These are phyloP conservation scores for Odontocolon sp. DNA, from an alignment of 2,888 invertebrate species.

Conservation along the genomic window DNA sequence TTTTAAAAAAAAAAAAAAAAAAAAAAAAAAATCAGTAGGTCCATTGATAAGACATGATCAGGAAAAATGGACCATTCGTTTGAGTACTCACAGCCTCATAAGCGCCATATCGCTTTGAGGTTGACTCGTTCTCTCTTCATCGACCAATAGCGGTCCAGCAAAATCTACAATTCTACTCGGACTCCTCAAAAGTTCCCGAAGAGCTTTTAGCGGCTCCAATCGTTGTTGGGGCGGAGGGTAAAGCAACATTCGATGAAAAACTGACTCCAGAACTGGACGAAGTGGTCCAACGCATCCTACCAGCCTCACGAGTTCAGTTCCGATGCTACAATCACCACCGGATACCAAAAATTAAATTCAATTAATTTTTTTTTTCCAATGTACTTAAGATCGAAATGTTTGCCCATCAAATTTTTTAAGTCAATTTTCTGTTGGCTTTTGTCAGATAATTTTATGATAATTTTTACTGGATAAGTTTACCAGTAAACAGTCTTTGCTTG, in stretches of 20 bases:
- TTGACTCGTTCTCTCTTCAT: constrained; percentile 85
- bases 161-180: constrained; percentile 91
- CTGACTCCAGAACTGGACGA: constrained; percentile 94
- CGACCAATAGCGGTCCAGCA: constrained; percentile 83
- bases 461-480: constrained; percentile 80
- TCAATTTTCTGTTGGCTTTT: background rate
- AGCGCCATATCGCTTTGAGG: constrained; percentile 91
- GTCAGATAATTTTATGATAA: too few species aligned
- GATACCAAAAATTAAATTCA: background rate
- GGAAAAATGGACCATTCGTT: background rate
- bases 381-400: background rate
- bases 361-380: background rate
- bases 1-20: constrained; percentile 4
- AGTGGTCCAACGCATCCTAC: constrained; percentile 94
- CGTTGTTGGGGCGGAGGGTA: constrained; percentile 93
- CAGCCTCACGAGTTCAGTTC: constrained; percentile 92
- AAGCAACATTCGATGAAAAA: constrained; percentile 95
- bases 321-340: constrained; percentile 87
- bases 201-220: constrained; percentile 91
- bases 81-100: constrained; percentile 86
- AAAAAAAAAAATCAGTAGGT: background rate
- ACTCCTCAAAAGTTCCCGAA: constrained; percentile 90
- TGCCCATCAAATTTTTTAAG: background rate
- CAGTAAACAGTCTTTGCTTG: constrained; percentile 95
- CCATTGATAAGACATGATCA: background rate